Evolutionary conservation across 2,888 invertebrate genomes (phyloP).

Genomic region (Pyralis farinalis): DNA sequence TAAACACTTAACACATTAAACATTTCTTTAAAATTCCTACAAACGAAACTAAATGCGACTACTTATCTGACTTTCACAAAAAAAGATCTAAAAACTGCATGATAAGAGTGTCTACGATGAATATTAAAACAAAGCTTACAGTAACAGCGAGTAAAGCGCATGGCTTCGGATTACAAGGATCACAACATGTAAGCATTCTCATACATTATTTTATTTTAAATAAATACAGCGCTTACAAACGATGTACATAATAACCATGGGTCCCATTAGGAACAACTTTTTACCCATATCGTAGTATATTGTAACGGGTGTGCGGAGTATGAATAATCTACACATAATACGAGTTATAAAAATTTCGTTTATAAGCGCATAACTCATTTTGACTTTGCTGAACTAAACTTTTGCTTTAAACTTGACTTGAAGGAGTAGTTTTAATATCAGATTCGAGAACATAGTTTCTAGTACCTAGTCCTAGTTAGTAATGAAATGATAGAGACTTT

Average conservation of each 20-base stretch:
- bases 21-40: conserved; percentile 7
- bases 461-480: neutral
- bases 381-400: conserved; percentile 42
- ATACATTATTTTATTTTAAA: conserved; percentile 21
- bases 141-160: conserved; percentile 53
- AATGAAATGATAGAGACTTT: neutral
- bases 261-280: too few relatives aligned
- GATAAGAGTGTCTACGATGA: conserved; percentile 19
- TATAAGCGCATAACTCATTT: conserved; percentile 24
- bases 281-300: too few relatives aligned
- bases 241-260: too few relatives aligned
- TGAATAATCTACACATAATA: too few relatives aligned
- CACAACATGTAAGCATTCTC: conserved; percentile 60
- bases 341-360: conserved; percentile 22
- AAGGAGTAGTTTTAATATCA: conserved; percentile 19
- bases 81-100: conserved; percentile 44
- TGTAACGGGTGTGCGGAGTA: too few relatives aligned
- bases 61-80: neutral
- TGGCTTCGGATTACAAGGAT: conserved; percentile 75
- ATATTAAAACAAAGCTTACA: conserved; percentile 32
- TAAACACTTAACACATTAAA: conserved; percentile 27
- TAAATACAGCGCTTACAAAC: conserved; percentile 3
- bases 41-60: conserved; percentile 4
- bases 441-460: neutral
- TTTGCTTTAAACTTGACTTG: conserved; percentile 60